Evolutionary conservation across 2,888 invertebrate genomes (phyloP).

Genomic region (Agriopis marginaria): DNA sequence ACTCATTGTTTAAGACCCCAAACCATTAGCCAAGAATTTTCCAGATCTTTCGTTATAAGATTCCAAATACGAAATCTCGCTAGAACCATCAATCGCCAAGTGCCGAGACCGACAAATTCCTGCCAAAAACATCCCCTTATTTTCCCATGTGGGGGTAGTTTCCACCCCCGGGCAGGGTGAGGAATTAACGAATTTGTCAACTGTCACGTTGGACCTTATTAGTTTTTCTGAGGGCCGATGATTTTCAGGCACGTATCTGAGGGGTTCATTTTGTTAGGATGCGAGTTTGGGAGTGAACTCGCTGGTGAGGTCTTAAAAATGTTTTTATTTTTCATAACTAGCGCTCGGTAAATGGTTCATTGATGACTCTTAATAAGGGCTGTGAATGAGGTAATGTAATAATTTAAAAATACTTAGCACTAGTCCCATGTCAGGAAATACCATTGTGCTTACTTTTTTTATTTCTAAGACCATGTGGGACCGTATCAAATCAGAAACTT

Average conservation of each 20-base stretch:
- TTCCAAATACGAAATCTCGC: constrained; percentile 44
- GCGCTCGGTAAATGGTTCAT: too few relatives aligned
- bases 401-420: too few relatives aligned
- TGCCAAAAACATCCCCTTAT: constrained; percentile 58
- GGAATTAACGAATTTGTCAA: constrained; percentile 85
- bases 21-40: constrained; percentile 15
- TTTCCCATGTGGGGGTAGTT: constrained; percentile 56
- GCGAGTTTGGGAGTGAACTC: not conserved
- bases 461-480: too few relatives aligned
- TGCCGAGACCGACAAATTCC: constrained; percentile 47
- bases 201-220: constrained; percentile 79
- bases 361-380: too few relatives aligned
- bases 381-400: too few relatives aligned
- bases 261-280: constrained; percentile 50
- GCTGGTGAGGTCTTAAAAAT: not conserved
- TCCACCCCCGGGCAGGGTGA: constrained; percentile 47
- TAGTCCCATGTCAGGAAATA: too few relatives aligned
- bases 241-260: constrained; percentile 66
- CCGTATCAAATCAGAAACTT: too few relatives aligned
- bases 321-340: too few relatives aligned
- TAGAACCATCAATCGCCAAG: constrained; percentile 45
- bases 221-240: constrained; percentile 73
- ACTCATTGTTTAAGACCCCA: constrained; percentile 33
- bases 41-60: constrained; percentile 21
- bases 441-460: too few relatives aligned